Evolutionary conservation across 2,797 vertebrate species (phyloP).

Genomic region (Lerista edwardsae): DNA sequence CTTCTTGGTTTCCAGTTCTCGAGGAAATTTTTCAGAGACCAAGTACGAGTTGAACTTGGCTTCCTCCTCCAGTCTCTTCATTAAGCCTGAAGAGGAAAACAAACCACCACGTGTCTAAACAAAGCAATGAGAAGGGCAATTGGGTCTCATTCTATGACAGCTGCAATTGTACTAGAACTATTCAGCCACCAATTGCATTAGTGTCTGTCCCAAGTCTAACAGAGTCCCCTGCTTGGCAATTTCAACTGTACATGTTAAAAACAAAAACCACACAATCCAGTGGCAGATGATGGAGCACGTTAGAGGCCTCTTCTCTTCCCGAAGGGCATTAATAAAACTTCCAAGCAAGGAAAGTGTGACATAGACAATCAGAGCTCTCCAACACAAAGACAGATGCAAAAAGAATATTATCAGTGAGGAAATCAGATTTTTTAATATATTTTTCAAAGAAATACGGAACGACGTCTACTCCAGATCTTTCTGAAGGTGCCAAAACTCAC

Average conservation of each 20-base stretch:
- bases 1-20: constrained; percentile 89
- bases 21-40: constrained; percentile 91
- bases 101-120: constrained; percentile 34
- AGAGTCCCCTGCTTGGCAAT: constrained; percentile 19
- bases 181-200: constrained; percentile 52
- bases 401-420: not conserved
- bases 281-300: not conserved
- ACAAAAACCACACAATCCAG: not conserved
- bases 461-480: not conserved
- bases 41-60: constrained; percentile 95
- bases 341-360: constrained; percentile 27
- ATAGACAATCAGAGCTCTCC: constrained; percentile 13
- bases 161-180: constrained; percentile 44
- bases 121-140: constrained; percentile 47
- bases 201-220: constrained; percentile 21
- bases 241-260: constrained; percentile 26
- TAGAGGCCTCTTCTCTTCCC: not conserved
- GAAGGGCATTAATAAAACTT: not conserved
- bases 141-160: constrained; percentile 34
- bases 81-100: constrained; percentile 82
- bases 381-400: not conserved
- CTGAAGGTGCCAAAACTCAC: constrained; percentile 2
- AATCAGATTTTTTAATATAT: not conserved
- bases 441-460: not conserved
- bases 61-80: constrained; percentile 95